These are phyloP conservation scores for Penaeus indicus DNA, from an alignment of 1,140 invertebrate species.

Conservation along the genomic window DNA sequence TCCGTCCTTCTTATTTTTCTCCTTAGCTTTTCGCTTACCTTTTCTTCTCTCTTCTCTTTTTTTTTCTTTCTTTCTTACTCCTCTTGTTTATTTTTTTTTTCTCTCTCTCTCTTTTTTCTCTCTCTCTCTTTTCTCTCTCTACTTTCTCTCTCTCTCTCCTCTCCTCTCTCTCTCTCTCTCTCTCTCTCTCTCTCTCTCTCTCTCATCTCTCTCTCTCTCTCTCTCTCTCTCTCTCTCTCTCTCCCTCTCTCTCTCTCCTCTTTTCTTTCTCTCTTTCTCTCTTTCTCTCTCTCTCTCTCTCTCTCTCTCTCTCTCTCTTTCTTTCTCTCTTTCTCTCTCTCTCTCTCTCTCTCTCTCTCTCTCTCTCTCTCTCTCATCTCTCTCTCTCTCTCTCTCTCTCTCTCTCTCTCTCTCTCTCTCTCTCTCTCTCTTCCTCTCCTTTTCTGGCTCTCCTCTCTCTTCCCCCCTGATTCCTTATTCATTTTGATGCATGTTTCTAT, in stretches of 20 bases:
- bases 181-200: background rate
- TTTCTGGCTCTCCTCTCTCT: too few species aligned
- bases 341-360: background rate
- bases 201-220: background rate
- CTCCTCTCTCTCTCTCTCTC: background rate
- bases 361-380: background rate
- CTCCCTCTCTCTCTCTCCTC: background rate
- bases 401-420: background rate
- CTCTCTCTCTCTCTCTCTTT: background rate
- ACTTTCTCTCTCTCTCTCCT: background rate
- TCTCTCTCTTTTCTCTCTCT: background rate
- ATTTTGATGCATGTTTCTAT: too few species aligned
- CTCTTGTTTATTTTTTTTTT: background rate
- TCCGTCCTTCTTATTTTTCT: too few species aligned
- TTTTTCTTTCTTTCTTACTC: background rate
- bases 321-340: constrained; percentile 15
- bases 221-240: background rate
- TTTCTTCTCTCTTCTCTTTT: too few species aligned
- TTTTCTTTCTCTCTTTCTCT: constrained; percentile 5
- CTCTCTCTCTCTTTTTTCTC: background rate
- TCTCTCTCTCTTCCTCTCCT: background rate
- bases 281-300: constrained; percentile 4
- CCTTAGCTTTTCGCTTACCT: too few species aligned
- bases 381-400: too few species aligned
- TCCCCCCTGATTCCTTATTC: too few species aligned